Evolutionary conservation across 2,113 vertebrate genomes (phyloP), one percentile per base, ranked within the genome.

Genomic region (Oreochromis spilurus): DNA sequence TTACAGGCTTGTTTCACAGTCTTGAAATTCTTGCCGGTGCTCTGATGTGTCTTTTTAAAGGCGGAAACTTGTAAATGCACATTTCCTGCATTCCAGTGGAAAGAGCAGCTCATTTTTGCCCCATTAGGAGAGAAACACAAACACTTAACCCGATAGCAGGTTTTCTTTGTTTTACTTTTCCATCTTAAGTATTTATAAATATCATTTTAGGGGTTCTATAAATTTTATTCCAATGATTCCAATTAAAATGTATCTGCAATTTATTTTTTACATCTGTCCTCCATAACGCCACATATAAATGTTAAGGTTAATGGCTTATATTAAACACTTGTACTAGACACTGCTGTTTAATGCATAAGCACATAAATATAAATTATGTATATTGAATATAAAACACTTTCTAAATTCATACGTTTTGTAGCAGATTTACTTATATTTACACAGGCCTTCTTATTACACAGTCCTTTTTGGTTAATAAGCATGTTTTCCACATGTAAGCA

Each of bases 21-120:
- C 85, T 81, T 6, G 8, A 79, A 81, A 81, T 21, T 52, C 38
- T 43, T 19, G 8, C 29, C 24, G 1, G 2, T 54, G 72, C 26
- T 83, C 43, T 83, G 43, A 40, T 38, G 81, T 3, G 5, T 87
- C 70, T 58, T 79, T 82, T 82, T 72, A 86, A 81, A 54, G 77
- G 58, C 62, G 75, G 88, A 90, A 92, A 78, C 85, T 65, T 43
- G 5, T 77, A 87, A 89, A 87, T 77, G 38, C 65, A 48, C 53
- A 78, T 82, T 89, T 92, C 88, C 88, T 91, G 89, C 75, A 83
- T 85, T 87, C 81, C 86, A 84, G 79, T 43, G 57, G 60, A 81
- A 55, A 78, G 16, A 82, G 17, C 60, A 21, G 24, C 50, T 82
- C 6, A 8, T 14, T 38, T 81, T 50, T 40, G n/a, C 48, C 19